Conservation (phyloP, 2,797 vertebrate genomes). For the Hybognathus amarus region DNA sequence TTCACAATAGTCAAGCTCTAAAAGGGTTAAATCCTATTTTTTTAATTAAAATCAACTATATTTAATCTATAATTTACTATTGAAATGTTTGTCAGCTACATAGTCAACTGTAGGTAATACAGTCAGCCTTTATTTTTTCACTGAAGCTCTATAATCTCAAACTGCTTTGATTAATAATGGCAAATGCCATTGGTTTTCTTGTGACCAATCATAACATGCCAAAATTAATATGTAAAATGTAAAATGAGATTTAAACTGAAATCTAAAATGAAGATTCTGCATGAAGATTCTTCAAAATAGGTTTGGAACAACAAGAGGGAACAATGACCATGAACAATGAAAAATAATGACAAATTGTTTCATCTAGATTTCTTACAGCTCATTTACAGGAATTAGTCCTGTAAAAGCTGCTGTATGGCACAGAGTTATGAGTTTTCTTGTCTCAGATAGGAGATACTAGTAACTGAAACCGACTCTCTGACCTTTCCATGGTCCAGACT, state of each 20-base stretch:
- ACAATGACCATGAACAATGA: too few relatives aligned
- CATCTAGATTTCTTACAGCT: too few relatives aligned
- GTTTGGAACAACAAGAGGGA: not conserved
- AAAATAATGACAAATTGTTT: too few relatives aligned
- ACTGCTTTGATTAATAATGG: not conserved
- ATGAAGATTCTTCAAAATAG: not conserved
- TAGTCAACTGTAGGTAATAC: not conserved
- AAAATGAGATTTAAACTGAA: not conserved
- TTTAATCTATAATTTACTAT: too few relatives aligned
- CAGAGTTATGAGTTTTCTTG: not conserved
- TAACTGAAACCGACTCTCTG: constrained; percentile 46
- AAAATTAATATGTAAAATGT: not conserved
- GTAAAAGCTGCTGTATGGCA: not conserved
- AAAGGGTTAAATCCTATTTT: not conserved
- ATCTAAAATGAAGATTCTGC: too few relatives aligned
- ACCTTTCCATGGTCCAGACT: constrained; percentile 40
- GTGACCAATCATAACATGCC: not conserved
- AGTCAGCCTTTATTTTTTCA: not conserved
- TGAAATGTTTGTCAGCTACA: too few relatives aligned
- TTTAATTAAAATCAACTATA: too few relatives aligned
- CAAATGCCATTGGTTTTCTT: not conserved
- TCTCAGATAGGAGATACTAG: constrained; percentile 17
- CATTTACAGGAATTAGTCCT: not conserved
- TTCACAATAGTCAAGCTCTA: not conserved
- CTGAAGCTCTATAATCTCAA: not conserved